Conservation (phyloP, 2,113 vertebrate species). For the Circaetus cinerascens region DNA sequence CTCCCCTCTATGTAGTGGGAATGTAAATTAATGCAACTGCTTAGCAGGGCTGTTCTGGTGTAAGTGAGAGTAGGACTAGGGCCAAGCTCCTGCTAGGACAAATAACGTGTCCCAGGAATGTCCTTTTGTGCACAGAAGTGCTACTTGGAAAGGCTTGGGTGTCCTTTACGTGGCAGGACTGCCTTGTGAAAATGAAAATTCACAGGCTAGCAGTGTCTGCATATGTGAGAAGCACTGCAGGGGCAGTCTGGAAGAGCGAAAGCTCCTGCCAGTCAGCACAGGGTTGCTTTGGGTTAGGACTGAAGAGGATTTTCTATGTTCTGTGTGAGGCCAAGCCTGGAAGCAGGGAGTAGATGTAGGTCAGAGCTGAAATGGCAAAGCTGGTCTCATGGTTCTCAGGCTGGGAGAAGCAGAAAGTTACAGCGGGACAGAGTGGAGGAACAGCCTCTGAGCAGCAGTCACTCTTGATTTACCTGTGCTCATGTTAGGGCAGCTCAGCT, state of each 20-base stretch:
- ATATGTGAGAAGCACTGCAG: background rate
- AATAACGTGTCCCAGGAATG: background rate
- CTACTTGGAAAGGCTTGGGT: background rate
- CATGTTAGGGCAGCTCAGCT: background rate
- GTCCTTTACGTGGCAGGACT: background rate
- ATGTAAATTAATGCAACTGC: background rate
- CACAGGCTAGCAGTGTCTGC: background rate
- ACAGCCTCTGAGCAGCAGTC: background rate
- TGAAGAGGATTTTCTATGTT: background rate
- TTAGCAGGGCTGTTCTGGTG: background rate
- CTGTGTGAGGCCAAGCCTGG: background rate
- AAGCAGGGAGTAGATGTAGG: background rate
- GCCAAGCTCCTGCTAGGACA: background rate
- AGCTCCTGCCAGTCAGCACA: background rate
- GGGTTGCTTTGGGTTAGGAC: background rate
- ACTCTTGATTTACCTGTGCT: background rate
- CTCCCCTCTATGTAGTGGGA: background rate
- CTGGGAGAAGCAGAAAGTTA: background rate
- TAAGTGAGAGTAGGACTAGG: background rate
- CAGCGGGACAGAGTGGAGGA: background rate
- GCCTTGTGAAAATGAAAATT: background rate
- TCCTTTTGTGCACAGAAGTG: background rate
- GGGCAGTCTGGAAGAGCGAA: background rate
- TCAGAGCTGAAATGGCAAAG: background rate
- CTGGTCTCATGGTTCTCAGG: background rate